These are phyloP conservation scores for Asbolus verrucosus DNA, from an alignment of 1,140 invertebrate genomes.

Conservation along the genomic window DNA sequence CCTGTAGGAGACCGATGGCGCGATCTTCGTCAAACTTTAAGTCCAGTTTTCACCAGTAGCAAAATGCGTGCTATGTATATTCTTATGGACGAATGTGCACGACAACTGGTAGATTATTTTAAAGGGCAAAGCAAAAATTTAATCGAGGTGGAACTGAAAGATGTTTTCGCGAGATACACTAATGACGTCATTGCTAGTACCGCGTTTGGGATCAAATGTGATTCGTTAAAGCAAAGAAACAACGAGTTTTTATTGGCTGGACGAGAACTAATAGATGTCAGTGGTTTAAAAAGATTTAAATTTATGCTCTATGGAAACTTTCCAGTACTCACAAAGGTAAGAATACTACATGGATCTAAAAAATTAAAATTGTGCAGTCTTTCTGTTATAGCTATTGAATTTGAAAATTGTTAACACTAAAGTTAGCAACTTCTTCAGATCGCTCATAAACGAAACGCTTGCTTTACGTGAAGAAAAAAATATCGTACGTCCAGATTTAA, in stretches of 20 bases:
- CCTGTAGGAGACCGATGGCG: conserved; percentile 64
- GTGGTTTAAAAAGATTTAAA: conserved; percentile 1
- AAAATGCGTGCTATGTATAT: conserved; percentile 65
- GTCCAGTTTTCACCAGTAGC: conserved; percentile 65
- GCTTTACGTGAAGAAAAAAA: conserved; percentile 55
- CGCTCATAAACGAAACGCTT: neutral
- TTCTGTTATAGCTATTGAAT: conserved; percentile 4
- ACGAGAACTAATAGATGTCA: neutral
- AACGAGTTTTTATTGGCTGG: conserved; percentile 68
- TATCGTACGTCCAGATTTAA: conserved; percentile 62
- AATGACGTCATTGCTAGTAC: conserved; percentile 71
- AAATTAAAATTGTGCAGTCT: neutral
- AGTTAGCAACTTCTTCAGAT: neutral
- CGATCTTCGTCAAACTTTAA: conserved; percentile 63
- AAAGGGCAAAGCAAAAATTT: conserved; percentile 32
- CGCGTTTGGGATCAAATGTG: conserved; percentile 70
- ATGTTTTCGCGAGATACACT: conserved; percentile 68
- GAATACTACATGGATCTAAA: no score
- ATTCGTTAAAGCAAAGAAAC: conserved; percentile 68
- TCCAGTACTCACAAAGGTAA: conserved; percentile 35
- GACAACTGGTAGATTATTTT: conserved; percentile 46
- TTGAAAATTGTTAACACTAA: neutral
- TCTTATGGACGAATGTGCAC: conserved; percentile 55
- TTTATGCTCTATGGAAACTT: conserved; percentile 4
- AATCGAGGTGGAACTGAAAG: conserved; percentile 67